phyloP scores from a whole-genome alignment of 2,113 vertebrate genomes.

The Psephotus haematonotus region DNA sequence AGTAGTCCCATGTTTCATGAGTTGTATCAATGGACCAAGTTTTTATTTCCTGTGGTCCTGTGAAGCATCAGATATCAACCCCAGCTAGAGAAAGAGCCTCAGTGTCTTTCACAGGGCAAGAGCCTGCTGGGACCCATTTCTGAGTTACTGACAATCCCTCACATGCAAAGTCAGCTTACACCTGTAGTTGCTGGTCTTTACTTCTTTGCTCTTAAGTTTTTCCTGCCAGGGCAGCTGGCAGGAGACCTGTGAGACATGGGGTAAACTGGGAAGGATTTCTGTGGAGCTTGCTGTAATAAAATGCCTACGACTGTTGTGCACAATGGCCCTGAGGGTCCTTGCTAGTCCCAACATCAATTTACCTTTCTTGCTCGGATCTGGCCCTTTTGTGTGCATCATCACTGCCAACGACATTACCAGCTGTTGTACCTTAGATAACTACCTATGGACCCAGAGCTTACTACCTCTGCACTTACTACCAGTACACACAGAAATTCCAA shows the following conservation, averaged over 20 bases:
- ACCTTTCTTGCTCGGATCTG: background rate
- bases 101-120: fast-evolving
- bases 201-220: background rate
- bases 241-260: background rate
- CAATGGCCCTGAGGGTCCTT: background rate
- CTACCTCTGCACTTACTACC: background rate
- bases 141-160: background rate
- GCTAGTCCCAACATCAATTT: background rate
- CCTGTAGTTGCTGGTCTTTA: background rate
- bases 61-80: background rate
- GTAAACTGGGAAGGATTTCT: background rate
- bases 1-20: background rate
- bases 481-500: background rate
- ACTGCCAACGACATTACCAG: background rate
- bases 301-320: background rate
- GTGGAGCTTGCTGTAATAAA: background rate
- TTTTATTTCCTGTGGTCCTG: background rate
- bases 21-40: background rate
- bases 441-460: background rate
- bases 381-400: background rate
- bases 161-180: background rate
- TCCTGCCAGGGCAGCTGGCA: background rate
- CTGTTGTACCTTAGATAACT: background rate
- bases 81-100: background rate
- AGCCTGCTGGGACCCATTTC: background rate